Percentiles rank a stretch among this genome's conserved stretches.
Evolutionary conservation across 1,140 invertebrate genomes (phyloP).

Genomic region (Cherax quadricarinatus): DNA sequence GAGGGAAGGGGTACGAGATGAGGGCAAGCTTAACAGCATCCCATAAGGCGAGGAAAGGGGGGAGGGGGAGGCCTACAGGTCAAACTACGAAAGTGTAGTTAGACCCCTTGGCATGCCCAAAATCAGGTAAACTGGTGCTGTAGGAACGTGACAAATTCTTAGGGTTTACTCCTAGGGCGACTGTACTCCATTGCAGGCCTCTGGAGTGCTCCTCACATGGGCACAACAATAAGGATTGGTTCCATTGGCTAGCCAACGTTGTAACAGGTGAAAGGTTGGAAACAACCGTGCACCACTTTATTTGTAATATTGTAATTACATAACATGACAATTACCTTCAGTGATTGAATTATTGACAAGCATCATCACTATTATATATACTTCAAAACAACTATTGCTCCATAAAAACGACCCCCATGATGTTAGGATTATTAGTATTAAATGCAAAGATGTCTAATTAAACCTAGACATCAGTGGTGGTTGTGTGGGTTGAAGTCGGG

Average conservation of each 20-base stretch:
- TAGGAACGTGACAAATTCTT: conserved; percentile 54
- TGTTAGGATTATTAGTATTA: conserved; percentile 71
- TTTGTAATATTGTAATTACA: conserved; percentile 71
- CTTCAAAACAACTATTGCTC: conserved; percentile 72
- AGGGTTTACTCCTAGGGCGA: conserved; percentile 52
- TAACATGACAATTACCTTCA: conserved; percentile 70
- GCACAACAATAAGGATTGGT: conserved; percentile 70
- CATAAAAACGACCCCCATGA: conserved; percentile 70
- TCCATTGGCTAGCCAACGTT: conserved; percentile 70
- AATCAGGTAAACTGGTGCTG: conserved; percentile 43
- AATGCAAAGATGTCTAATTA: conserved; percentile 70
- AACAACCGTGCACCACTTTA: conserved; percentile 70
- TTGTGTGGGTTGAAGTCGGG: conserved; percentile 64
- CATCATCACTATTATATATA: conserved; percentile 71
- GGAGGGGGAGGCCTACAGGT: conserved; percentile 22
- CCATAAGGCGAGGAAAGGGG: conserved; percentile 49
- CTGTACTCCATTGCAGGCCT: conserved; percentile 47
- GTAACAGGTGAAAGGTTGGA: conserved; percentile 68
- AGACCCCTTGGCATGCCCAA: conserved; percentile 29
- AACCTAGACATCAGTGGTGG: conserved; percentile 65
- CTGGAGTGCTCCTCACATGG: conserved; percentile 67
- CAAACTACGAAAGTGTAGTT: conserved; percentile 27
- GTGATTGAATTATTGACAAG: conserved; percentile 70
- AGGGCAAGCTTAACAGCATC: conserved; percentile 15
- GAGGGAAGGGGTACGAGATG: conserved; percentile 25